phyloP scores from a whole-genome alignment of 35 echinoderm and acorn worm genomes.

The Strongylocentrotus purpuratus region DNA sequence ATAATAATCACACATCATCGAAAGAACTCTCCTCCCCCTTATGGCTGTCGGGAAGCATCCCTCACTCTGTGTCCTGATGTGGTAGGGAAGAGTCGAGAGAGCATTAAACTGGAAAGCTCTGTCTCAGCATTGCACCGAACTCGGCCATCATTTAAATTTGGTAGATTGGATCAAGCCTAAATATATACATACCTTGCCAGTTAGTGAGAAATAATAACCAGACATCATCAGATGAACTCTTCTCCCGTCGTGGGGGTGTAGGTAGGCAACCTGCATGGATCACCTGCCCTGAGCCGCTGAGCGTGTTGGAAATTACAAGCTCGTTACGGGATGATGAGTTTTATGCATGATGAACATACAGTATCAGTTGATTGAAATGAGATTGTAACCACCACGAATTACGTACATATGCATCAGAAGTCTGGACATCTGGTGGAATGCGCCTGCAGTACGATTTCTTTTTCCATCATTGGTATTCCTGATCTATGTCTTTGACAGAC shows the following conservation, averaged over 20 bases:
- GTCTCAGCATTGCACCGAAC: neutral
- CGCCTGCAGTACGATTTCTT: neutral
- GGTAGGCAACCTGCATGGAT: neutral
- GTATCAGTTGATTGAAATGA: neutral
- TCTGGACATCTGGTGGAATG: neutral
- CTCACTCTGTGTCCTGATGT: neutral
- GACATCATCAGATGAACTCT: neutral
- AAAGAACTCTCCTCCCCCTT: neutral
- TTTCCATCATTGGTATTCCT: neutral
- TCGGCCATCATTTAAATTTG: neutral
- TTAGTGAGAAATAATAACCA: neutral
- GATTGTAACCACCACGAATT: neutral
- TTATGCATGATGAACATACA: neutral
- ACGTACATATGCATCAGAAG: constrained; percentile 10
- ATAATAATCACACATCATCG: neutral
- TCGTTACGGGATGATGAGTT: neutral
- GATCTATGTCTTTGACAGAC: neutral
- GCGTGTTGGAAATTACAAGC: neutral
- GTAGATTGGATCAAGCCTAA: neutral
- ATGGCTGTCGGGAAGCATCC: neutral
- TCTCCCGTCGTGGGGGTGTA: neutral
- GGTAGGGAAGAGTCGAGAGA: neutral
- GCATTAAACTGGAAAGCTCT: neutral
- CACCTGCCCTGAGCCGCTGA: neutral
- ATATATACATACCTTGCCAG: neutral